These are phyloP conservation scores for Oncorhynchus tshawytscha DNA, from an alignment of 2,113 vertebrate species.

Conservation along the genomic window DNA sequence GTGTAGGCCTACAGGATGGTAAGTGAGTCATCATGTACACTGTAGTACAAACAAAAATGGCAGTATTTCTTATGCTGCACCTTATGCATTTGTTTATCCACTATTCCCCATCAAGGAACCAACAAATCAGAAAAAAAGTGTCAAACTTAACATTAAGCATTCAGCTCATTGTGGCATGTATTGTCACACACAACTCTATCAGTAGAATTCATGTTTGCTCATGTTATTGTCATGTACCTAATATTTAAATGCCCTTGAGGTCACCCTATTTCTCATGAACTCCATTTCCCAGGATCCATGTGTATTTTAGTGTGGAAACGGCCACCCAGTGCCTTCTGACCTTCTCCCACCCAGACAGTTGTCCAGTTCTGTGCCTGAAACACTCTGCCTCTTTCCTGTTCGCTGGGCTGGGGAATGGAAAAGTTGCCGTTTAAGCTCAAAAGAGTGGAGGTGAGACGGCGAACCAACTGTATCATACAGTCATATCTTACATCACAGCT, in stretches of 20 bases:
- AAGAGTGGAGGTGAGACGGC: slow-evolving; percentile 70
- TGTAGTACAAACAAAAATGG: not conserved
- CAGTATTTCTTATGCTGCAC: not conserved
- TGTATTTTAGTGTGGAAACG: slow-evolving; percentile 78
- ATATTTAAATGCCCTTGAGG: too few relatives aligned
- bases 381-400: slow-evolving; percentile 69
- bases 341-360: slow-evolving; percentile 69
- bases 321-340: slow-evolving; percentile 77
- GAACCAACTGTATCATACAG: not conserved
- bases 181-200: not conserved
- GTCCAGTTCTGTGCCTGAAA: slow-evolving; percentile 76
- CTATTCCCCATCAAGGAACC: not conserved
- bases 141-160: not conserved
- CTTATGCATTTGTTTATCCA: not conserved
- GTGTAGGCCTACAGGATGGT: slow-evolving; percentile 80
- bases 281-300: slow-evolving; percentile 67
- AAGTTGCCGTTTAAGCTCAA: slow-evolving; percentile 73
- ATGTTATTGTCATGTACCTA: not conserved
- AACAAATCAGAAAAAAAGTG: not conserved
- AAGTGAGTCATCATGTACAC: slow-evolving; percentile 67
- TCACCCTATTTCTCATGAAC: not conserved
- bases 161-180: not conserved
- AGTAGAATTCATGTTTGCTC: too few relatives aligned
- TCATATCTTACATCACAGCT: too few relatives aligned
- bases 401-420: slow-evolving; percentile 79